Base-by-base conservation (phyloP, 2,113 vertebrate species). In the Microtus richardsoni region DNA sequence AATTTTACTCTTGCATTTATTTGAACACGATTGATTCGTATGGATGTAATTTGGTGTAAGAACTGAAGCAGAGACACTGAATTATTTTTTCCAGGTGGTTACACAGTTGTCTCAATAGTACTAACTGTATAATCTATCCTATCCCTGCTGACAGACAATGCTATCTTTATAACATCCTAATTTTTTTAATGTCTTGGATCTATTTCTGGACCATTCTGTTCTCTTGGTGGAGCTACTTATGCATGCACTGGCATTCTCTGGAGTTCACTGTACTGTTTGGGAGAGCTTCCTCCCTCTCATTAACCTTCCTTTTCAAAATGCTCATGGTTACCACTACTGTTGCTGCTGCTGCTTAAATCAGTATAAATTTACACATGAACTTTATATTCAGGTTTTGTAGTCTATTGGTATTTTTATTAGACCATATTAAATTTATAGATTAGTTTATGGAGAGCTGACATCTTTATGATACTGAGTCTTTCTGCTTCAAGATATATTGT, bases 1-100 rank as follows among this genome's bases (percentile, higher is more conserved):
- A 30, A 58, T 83, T 95, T 94, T 89, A 93, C 49, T 85, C 21
- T 90, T 88, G 82, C 70, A 94, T 90, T 97, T 95, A 94, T 93
- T 96, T 96, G 97, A 97, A 96, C 85, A 93, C 36, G 88, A 78
- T 88, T 86, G 89, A 96, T 77, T 94, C 24, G 54, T 90, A 84
- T 36, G 52, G 84, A 95, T 96, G 93, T 97, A 75, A 93, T 95
- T 95, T 94, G 78, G 54, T 19, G 24, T 93, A 54, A 85, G 71
- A 70, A 82, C 39, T 88, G 49, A 84, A 73, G 33, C 39, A 91
- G 78, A 89, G 75, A 94, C 7, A 71, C 4, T 10, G 86, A 30
- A 44, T 95, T 90, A 30, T 88, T 44, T 91, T 91, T 95, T 94
- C 87, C 90, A 95, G 64, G 41, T 75, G 28, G 79, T 84, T 94